Evolutionary conservation across 2,113 vertebrate species (phyloP).

Genomic region (Corythaixoides concolor): DNA sequence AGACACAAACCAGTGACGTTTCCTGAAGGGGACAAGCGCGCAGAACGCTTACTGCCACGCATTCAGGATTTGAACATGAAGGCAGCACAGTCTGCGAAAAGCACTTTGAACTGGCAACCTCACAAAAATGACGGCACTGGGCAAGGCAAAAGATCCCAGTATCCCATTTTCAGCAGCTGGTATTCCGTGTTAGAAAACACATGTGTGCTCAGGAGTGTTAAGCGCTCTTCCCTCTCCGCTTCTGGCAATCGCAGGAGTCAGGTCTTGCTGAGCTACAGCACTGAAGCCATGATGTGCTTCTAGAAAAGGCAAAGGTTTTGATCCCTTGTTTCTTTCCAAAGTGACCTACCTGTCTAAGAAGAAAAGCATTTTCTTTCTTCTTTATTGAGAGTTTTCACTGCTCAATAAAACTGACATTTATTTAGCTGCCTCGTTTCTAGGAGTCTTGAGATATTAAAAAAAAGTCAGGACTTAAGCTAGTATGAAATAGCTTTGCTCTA

Average conservation of each 20-base stretch:
- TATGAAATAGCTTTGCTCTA: neutral
- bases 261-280: neutral
- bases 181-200: neutral
- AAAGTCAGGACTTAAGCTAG: neutral
- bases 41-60: neutral
- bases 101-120: neutral
- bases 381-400: neutral
- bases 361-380: neutral
- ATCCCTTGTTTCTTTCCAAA: neutral
- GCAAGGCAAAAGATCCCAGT: neutral
- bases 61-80: neutral
- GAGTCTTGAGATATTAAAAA: neutral
- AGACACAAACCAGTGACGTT: neutral
- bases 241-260: rapidly evolving
- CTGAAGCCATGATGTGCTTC: neutral
- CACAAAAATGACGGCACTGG: neutral
- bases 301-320: neutral
- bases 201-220: neutral
- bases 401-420: neutral
- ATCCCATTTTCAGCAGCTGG: neutral
- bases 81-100: neutral
- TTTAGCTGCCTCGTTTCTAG: neutral
- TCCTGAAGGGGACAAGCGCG: neutral
- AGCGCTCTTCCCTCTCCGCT: neutral
- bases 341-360: neutral